Base-by-base conservation (phyloP, 1,140 invertebrate species). In the Trichogramma pretiosum region DNA sequence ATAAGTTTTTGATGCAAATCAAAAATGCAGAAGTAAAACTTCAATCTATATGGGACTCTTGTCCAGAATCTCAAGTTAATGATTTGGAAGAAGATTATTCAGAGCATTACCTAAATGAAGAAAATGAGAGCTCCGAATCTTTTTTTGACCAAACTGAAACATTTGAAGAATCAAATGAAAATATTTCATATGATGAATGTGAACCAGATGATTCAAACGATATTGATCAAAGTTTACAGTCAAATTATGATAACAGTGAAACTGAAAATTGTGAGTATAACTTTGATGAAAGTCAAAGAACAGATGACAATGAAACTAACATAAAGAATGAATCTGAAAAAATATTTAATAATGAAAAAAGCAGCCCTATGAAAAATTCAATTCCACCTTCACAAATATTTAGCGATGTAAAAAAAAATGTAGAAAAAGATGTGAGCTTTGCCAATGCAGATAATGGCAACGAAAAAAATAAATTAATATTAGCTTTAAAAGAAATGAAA, bases 1-100 rank as follows among this genome's bases (percentile, higher is more conserved):
- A 70, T 40, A 70, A 69, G 49, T 70, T 72, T 60, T 70, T 70
- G 19, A 64, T 70, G 60, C 69, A 72, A 40, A 72, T 72, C 10
- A 72, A 70, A 49, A 72, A 72, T 44, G 68, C 69, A 7, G 62
- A 72, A 40, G 53, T 69, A 16, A 72, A 70, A 53, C 52, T 72
- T 3, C 61, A 59, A 36, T 66, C 63, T n/a, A n/a, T n/a, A n/a
- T n/a, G n/a, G n/a, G n/a, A n/a, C n/a, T n/a, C n/a, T n/a, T 38
- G n/a, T 26, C 19, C 17, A 47, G 33, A 34, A 33, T 17, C 10
- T 34, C 14, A 40, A 26, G 18, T n/a, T 14, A 45, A 42, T 35
- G 46, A 2, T 45, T 18, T 35, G 16, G 33, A n/a, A 30, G 4
- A 53, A 44, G 10, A 11, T 14, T 26, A 42, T 50, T 8, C 10